Evolutionary conservation across 2,888 invertebrate species (phyloP).

Genomic region (Sinelater perroti): DNA sequence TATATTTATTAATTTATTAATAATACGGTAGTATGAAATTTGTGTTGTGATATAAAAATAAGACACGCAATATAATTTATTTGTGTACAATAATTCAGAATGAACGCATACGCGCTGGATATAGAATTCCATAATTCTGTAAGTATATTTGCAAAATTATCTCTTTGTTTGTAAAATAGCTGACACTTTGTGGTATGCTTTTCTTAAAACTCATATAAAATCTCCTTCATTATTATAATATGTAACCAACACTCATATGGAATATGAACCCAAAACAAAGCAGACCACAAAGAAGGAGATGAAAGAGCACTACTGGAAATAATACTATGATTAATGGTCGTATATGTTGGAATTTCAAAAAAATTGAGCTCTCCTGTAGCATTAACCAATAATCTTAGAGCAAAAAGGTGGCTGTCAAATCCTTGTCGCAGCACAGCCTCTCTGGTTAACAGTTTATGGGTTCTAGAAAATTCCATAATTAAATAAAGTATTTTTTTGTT

Average conservation of each 20-base stretch:
- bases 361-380: conserved; percentile 66
- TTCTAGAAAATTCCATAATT: conserved; percentile 81
- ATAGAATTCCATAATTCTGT: neutral
- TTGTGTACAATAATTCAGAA: too few relatives aligned
- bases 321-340: conserved; percentile 84
- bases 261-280: conserved; percentile 96
- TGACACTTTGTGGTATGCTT: conserved; percentile 76
- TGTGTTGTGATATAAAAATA: too few relatives aligned
- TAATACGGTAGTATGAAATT: too few relatives aligned
- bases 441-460: conserved; percentile 84
- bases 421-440: conserved; percentile 98
- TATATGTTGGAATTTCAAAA: conserved; percentile 80
- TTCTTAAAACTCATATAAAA: conserved; percentile 74
- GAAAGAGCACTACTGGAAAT: conserved; percentile 95
- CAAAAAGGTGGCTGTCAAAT: conserved; percentile 96
- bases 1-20: too few relatives aligned
- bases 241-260: conserved; percentile 83
- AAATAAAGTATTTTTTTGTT: conserved; percentile 72
- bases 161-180: conserved; percentile 40
- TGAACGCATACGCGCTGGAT: too few relatives aligned
- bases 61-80: too few relatives aligned
- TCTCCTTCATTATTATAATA: conserved; percentile 80
- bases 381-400: conserved; percentile 78
- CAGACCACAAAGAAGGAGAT: conserved; percentile 84
- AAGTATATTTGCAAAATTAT: neutral